phyloP scores from a whole-genome alignment of 64 coral and sea anemone genomes.

The Anthopleura sola region DNA sequence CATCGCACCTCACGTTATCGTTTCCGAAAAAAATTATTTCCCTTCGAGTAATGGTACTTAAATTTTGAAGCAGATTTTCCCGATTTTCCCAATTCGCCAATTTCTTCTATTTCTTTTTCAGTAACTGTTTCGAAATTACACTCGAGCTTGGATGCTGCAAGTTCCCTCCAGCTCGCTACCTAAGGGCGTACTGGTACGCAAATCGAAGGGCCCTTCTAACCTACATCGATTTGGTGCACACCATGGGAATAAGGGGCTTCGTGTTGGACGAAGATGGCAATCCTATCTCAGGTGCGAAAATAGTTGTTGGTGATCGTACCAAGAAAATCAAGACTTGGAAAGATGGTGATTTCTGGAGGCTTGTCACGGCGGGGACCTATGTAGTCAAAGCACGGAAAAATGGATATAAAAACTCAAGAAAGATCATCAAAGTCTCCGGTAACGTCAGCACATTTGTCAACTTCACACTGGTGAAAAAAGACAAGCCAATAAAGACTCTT shows the following conservation, averaged over 20 bases:
- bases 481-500: background rate
- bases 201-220: conserved; percentile 71
- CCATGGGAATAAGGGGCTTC: conserved; percentile 76
- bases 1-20: too few species aligned
- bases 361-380: conserved; percentile 77
- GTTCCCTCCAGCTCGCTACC: conserved; percentile 58
- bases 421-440: conserved; percentile 29
- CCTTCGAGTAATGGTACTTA: too few species aligned
- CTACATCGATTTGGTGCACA: conserved; percentile 74
- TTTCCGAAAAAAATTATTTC: too few species aligned
- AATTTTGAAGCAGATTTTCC: too few species aligned
- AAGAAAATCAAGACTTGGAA: conserved; percentile 65
- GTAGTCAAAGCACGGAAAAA: conserved; percentile 57
- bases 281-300: conserved; percentile 65
- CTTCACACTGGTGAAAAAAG: conserved; percentile 60
- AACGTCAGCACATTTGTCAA: conserved; percentile 44
- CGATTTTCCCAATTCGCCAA: too few species aligned
- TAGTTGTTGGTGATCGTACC: conserved; percentile 70
- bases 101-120: conserved; percentile 5
- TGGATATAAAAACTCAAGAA: conserved; percentile 51
- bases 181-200: conserved; percentile 67
- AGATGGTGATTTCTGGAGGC: conserved; percentile 85
- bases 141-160: conserved; percentile 96
- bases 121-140: conserved; percentile 98
- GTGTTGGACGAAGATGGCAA: conserved; percentile 65